These are phyloP conservation scores for Folsomia candida DNA, from an alignment of 2,888 invertebrate genomes.

Conservation along the genomic window DNA sequence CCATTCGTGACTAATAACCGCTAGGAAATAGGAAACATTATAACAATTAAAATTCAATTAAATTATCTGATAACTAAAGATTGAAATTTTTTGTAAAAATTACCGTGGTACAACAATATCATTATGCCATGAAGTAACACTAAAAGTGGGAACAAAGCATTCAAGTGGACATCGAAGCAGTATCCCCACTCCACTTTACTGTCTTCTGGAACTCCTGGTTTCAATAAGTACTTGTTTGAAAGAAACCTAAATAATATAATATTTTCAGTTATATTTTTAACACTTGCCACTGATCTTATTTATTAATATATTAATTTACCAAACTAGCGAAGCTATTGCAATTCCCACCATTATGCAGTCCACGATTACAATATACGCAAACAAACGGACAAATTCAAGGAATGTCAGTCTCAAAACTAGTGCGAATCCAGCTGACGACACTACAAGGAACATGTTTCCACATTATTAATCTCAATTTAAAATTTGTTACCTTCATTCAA, in stretches of 20 bases:
- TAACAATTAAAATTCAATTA: neutral
- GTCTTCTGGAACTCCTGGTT: constrained; percentile 61
- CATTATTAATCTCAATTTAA: neutral
- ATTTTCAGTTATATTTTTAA: constrained; percentile 12
- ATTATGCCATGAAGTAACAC: constrained; percentile 90
- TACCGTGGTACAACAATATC: constrained; percentile 80
- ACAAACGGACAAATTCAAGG: constrained; percentile 72
- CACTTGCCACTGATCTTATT: no score
- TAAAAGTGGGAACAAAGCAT: constrained; percentile 96
- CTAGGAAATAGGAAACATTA: constrained; percentile 58
- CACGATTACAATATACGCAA: constrained; percentile 87
- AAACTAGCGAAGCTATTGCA: constrained; percentile 68
- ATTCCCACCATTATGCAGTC: constrained; percentile 90
- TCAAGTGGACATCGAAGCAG: constrained; percentile 96
- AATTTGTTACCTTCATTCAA: neutral
- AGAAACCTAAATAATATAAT: constrained; percentile 65
- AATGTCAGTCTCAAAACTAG: constrained; percentile 70
- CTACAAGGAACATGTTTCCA: no score
- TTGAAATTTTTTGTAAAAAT: constrained; percentile 49
- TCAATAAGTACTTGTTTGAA: constrained; percentile 73
- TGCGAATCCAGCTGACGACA: constrained; percentile 86
- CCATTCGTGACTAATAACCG: constrained; percentile 71
- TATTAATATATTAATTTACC: neutral
- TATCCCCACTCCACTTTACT: constrained; percentile 98
- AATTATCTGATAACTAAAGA: no score